Conservation (phyloP, 2,888 invertebrate species). For the Campoletis raptor region DNA sequence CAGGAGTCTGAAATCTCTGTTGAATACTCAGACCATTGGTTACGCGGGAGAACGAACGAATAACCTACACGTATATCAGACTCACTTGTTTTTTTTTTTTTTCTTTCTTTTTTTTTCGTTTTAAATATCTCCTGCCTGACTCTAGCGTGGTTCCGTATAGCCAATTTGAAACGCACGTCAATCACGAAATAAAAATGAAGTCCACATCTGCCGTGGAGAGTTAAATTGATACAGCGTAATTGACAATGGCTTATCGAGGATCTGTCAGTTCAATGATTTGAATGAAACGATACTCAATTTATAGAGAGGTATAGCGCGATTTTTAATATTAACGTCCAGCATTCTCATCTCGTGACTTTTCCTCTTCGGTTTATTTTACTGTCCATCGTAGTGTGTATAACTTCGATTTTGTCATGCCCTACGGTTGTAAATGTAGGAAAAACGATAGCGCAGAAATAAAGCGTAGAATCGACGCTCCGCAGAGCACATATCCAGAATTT, state of each 20-base stretch:
- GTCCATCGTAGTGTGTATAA: constrained; percentile 7
- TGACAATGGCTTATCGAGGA: constrained; percentile 81
- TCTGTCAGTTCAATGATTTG: constrained; percentile 78
- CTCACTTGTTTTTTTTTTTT: background rate
- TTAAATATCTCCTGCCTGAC: constrained; percentile 21
- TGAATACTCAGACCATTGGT: constrained; percentile 66
- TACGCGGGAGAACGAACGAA: constrained; percentile 24
- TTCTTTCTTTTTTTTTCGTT: constrained; percentile 15
- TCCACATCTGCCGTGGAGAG: constrained; percentile 67
- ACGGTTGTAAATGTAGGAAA: constrained; percentile 14
- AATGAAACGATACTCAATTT: constrained; percentile 75
- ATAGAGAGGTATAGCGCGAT: constrained; percentile 10
- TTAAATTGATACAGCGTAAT: constrained; percentile 80
- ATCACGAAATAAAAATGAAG: constrained; percentile 78
- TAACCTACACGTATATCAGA: background rate
- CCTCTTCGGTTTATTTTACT: background rate
- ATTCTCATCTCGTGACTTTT: constrained; percentile 16
- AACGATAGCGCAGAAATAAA: constrained; percentile 23
- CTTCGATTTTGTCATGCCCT: constrained; percentile 10
- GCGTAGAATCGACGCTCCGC: background rate
- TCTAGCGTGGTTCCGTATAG: constrained; percentile 57
- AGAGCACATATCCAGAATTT: constrained; percentile 10
- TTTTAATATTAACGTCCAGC: constrained; percentile 50
- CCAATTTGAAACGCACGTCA: constrained; percentile 74
- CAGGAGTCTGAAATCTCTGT: constrained; percentile 55